Percentiles rank a stretch among this genome's conserved stretches.
Evolutionary conservation across 2,888 invertebrate genomes (phyloP).

Genomic region (Hybos culiciformis): DNA sequence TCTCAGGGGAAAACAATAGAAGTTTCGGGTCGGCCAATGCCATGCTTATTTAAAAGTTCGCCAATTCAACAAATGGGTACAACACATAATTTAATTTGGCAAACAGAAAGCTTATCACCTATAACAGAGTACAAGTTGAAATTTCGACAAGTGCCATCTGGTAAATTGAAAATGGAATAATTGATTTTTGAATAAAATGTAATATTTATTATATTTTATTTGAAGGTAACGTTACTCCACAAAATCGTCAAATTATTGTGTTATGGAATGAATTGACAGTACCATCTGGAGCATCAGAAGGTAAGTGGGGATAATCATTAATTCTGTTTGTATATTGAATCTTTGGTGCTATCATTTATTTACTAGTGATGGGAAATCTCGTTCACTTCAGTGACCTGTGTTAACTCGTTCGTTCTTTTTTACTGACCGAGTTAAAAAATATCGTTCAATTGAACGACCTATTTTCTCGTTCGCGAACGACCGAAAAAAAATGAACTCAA

Average conservation of each 20-base stretch:
- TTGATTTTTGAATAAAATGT: not conserved
- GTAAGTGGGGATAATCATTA: slow-evolving; percentile 17
- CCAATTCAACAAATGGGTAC: slow-evolving; percentile 31
- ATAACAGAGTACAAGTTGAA: slow-evolving; percentile 54
- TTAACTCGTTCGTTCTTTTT: too few relatives aligned
- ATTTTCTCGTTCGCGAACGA: too few relatives aligned
- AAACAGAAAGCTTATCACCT: slow-evolving; percentile 68
- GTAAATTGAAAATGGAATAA: slow-evolving; percentile 18
- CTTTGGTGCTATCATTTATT: not conserved
- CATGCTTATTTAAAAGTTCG: slow-evolving; percentile 32
- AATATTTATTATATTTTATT: not conserved
- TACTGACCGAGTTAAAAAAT: too few relatives aligned
- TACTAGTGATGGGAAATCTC: not conserved
- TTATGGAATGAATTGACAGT: slow-evolving; percentile 33
- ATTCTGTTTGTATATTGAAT: too few relatives aligned
- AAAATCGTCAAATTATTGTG: slow-evolving; percentile 14
- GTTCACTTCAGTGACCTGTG: too few relatives aligned
- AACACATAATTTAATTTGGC: slow-evolving; percentile 65
- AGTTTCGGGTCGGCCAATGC: slow-evolving; percentile 45
- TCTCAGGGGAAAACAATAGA: slow-evolving; percentile 56
- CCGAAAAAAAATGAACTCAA: too few relatives aligned
- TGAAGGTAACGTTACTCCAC: slow-evolving; percentile 21
- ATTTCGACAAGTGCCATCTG: slow-evolving; percentile 33
- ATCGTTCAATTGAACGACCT: too few relatives aligned
- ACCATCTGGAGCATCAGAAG: slow-evolving; percentile 29